phyloP scores from a whole-genome alignment of 1,140 invertebrate species.

The Drosophila suzukii region DNA sequence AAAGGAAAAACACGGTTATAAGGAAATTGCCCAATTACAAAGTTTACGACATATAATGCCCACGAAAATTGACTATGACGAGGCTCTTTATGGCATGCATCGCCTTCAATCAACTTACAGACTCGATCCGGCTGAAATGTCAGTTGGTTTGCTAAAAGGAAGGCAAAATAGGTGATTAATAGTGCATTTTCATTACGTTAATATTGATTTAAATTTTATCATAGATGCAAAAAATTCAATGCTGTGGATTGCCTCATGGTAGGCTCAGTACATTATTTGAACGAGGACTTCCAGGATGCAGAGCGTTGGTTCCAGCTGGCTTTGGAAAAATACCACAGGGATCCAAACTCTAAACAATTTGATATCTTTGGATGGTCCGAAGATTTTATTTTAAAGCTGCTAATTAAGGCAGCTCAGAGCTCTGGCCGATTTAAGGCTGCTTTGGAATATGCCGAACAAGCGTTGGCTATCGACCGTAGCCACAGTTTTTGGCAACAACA shows the following conservation, averaged over 20 bases:
- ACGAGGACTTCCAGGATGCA: slow-evolving; percentile 4
- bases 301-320: slow-evolving; percentile 33
- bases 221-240: slow-evolving; percentile 6
- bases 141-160: slow-evolving; percentile 13
- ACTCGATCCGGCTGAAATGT: slow-evolving; percentile 17
- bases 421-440: slow-evolving; percentile 14
- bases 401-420: slow-evolving; percentile 18
- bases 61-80: not conserved
- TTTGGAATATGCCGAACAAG: slow-evolving; percentile 13
- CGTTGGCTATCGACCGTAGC: not conserved
- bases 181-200: too few relatives aligned
- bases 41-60: slow-evolving; percentile 16
- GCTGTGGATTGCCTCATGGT: slow-evolving; percentile 9
- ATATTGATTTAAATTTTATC: not conserved
- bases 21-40: slow-evolving; percentile 2
- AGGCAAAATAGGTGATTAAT: slow-evolving; percentile 9
- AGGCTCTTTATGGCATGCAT: slow-evolving; percentile 16
- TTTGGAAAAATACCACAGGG: not conserved
- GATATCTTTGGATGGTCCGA: not conserved
- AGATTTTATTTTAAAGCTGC: slow-evolving; percentile 8
- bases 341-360: not conserved
- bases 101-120: slow-evolving; percentile 22
- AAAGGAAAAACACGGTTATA: not conserved
- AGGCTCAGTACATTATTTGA: slow-evolving; percentile 6
- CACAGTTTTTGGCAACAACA: slow-evolving; percentile 7